Evolutionary conservation across 2,113 vertebrate genomes (phyloP), one percentile per base, ranked within the genome.

Genomic region (Eptatretus burgeri): DNA sequence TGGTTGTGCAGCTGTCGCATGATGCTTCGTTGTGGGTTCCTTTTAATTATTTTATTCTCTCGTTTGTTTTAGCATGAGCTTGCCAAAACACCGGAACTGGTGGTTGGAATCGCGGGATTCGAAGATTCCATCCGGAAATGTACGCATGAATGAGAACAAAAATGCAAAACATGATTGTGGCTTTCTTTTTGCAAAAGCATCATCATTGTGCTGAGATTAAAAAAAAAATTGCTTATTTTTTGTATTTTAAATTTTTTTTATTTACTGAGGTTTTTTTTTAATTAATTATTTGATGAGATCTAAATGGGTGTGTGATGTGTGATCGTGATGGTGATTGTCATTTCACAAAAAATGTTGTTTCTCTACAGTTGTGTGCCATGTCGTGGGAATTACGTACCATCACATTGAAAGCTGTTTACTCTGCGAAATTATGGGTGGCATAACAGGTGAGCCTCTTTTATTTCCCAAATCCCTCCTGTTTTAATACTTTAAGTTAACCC

Each of bases 341-440:
- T 41, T 41, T 41, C 27, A 41, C 27, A 5, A 41, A 41, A 41
- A 41, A 41, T 41, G 27, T 41, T 41, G 27, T 41, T 41, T 7
- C 27, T 41, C 60, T 50, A 0, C 73, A 91, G 85, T 91, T 66
- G 86, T 91, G 71, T 91, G 85, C 65, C 85, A 91, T 1, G 85
- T 91, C 0, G 84, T 88, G 69, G 85, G 85, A 51, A 88, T 91
- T 76, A 91, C 85, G 0, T 91, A 91, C 68, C 84, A 91, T 72
- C 83, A 81, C 72, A 87, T 91, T 1, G 85, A 85, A 68, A 79
- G 78, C 64, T 78, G 81, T 69, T 70, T 91, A 50, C 72, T 88
- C 72, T 82, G 79, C 0, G 83, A 91, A 74, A 87, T 91, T 83
- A 73, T 91, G 17, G 85, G 85, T 64, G 84, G 87, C 51, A 78